These are phyloP conservation scores for Chamaea fasciata DNA, from an alignment of 2,113 vertebrate genomes.

Conservation along the genomic window DNA sequence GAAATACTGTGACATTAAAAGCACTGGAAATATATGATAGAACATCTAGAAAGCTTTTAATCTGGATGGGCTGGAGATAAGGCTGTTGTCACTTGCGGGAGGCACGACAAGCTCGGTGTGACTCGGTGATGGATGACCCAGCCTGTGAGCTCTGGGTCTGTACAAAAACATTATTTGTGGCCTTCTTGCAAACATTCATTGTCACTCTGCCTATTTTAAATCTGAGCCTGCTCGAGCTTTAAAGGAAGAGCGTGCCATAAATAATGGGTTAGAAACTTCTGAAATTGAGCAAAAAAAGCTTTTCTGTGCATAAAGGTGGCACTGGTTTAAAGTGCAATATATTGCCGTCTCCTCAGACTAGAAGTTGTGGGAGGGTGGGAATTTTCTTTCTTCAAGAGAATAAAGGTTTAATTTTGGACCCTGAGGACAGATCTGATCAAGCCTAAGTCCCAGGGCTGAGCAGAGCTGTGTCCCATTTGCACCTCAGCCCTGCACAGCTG, in stretches of 20 bases:
- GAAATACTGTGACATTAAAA: slow-evolving; percentile 34
- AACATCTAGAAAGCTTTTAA: slow-evolving; percentile 8
- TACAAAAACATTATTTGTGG: not conserved
- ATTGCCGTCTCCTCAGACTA: not conserved
- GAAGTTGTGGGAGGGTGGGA: not conserved
- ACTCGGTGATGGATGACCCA: not conserved
- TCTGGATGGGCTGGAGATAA: not conserved
- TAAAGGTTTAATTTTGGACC: not conserved
- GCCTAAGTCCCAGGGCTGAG: not conserved
- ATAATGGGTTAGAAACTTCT: not conserved
- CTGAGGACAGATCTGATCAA: not conserved
- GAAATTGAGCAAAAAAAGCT: not conserved
- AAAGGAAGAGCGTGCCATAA: not conserved
- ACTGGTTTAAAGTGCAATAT: not conserved
- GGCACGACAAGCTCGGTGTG: not conserved
- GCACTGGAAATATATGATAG: not conserved
- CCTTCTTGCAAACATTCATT: not conserved
- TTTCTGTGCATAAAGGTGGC: not conserved
- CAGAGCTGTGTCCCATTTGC: not conserved
- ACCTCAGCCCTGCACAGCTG: not conserved
- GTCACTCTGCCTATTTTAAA: not conserved
- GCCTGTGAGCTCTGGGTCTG: accelerated
- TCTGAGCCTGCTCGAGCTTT: not conserved
- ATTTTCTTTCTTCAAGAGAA: not conserved
- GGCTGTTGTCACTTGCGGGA: not conserved